Base-by-base conservation (phyloP, 2,113 vertebrate species). In the Cryptomyrus ogoouensis region DNA sequence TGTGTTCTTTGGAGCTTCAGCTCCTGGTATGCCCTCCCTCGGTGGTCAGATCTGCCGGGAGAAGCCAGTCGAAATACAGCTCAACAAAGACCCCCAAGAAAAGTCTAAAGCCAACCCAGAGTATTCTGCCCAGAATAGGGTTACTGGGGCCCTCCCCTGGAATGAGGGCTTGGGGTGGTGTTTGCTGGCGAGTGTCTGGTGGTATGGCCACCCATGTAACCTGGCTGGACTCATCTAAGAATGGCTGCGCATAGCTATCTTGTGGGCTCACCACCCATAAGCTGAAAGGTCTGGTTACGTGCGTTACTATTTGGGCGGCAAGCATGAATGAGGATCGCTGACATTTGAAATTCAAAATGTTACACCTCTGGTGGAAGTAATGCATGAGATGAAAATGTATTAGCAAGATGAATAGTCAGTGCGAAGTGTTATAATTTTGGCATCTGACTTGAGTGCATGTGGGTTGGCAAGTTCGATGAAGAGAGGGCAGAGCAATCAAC, bases 21-120 rank as follows among this genome's bases (percentile, higher is more conserved):
- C 74, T 39, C 35, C 35, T 42, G 35, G 74, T 19, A 19, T 35
- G 74, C 35, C 31, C 74, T 80, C n/a, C 17, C 35, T 80, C 74
- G 15, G 74, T 10, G 17, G 35, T 35, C 74, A 42, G 35, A 12
- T 80, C 74, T 42, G 4, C 35, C 10, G 31, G 62, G 27, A 70
- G 62, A 70, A 10, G 3, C 10, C 62, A 70, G 62, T 12, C 10
- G n/a, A 70, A 70, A 31, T 42, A 42, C 15, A 35, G 17, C 35
- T 80, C 74, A 80, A 42, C 74, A 35, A 80, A 80, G 74, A 80
- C 74, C 74, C 74, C 74, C 74, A 80, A 6, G 74, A 80, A 80
- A 80, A 39, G 74, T 39, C 13, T 39, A 35, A 42, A 80, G 70
- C 31, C 12, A 80, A 19, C 35, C 12, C 35, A 19, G 35, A 17